Evolutionary conservation across 2,888 invertebrate species (phyloP), one percentile per base, ranked within the genome.

Genomic region (Sesamia inferens): DNA sequence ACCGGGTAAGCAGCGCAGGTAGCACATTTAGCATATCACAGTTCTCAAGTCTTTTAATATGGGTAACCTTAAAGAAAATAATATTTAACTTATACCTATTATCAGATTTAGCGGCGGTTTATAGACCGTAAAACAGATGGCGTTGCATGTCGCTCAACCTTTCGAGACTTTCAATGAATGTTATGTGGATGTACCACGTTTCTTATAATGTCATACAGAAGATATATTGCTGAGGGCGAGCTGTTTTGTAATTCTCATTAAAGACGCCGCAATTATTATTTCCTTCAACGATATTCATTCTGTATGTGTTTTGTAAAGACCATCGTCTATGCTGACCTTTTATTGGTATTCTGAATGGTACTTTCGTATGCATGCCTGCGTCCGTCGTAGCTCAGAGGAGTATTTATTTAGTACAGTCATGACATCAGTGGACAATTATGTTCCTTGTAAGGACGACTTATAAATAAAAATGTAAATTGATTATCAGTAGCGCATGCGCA

Each of bases 401-500:
- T 51, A 31, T 48, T 31, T 51, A 61, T 58, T 39, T 42, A 55
- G 55, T 80, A 64, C 48, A n/a, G 44, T 31, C 74, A 59, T 74
- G 76, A 81, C 64, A 68, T 51, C 76, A 61, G 59, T 31, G 4
- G 16, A 73, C 55, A 48, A 72, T 65, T 79, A 76, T 79, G 44
- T 31, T 81, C 68, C 62, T 39, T 68, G 6, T 68, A 75, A 51
- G 75, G 68, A 59, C 14, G 7, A 55, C 22, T n/a, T 55, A 68
- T 59, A 63, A 73, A 79, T 79, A 77, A 66, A 76, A 73, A 73
- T 79, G 57, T 57, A 42, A 64, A 78, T 59, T 42, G 24, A 24
- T n/a, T 66, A 55, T 16, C 59, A 55, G 31, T 48, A 48, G 47
- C n/a, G 31, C 51, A 11, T 51, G 59, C 16, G 39, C 55, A 69